Evolutionary conservation across 2,113 vertebrate species (phyloP).

Genomic region (Mirounga angustirostris): DNA sequence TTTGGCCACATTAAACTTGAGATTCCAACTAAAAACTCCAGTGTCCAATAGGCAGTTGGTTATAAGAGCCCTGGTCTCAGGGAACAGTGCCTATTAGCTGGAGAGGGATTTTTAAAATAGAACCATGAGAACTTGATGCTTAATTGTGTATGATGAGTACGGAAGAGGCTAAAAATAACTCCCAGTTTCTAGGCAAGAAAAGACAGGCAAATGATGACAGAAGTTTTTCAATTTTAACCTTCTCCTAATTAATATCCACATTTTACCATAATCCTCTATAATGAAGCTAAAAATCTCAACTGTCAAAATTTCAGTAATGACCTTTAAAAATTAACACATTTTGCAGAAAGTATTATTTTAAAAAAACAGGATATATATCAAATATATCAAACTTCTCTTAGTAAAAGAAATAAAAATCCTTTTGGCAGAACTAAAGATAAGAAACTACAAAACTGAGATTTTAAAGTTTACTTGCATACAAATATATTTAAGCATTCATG

Average conservation of each 20-base stretch:
- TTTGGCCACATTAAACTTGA: not conserved
- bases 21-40: slow-evolving; percentile 21
- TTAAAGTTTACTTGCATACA: not conserved
- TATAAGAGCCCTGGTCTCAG: not conserved
- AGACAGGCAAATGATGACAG: not conserved
- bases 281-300: slow-evolving; percentile 28
- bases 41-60: not conserved
- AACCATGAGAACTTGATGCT: not conserved
- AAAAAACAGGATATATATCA: not conserved
- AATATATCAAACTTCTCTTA: slow-evolving; percentile 36
- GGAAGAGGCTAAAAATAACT: not conserved
- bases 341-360: slow-evolving; percentile 4
- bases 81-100: not conserved
- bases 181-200: not conserved
- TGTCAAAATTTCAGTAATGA: slow-evolving; percentile 52
- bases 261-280: slow-evolving; percentile 56
- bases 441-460: slow-evolving; percentile 33
- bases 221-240: not conserved
- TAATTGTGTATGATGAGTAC: not conserved
- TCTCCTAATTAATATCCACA: slow-evolving; percentile 26
- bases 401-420: slow-evolving; percentile 46
- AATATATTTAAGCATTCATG: slow-evolving; percentile 14
- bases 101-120: not conserved
- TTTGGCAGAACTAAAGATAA: slow-evolving; percentile 40
- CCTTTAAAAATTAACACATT: slow-evolving; percentile 15